A percentile compares a stretch with the other conserved stretches of the same genome.
Conservation (phyloP, 2,797 vertebrate species). For the Pyrocephalus nanus region DNA sequence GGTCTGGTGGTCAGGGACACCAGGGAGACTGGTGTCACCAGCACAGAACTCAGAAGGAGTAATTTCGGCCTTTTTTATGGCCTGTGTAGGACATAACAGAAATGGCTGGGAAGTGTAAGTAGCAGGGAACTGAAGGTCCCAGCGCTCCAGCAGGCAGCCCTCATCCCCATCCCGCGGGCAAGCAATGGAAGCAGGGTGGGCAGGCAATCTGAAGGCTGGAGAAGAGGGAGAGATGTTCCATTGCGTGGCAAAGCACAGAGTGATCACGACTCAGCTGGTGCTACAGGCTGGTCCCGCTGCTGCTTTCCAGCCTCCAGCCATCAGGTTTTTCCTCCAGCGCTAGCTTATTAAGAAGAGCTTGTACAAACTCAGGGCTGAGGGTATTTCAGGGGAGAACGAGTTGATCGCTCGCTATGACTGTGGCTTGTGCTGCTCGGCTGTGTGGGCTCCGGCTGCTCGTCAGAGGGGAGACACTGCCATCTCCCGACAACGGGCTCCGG, state of each 20-base stretch:
- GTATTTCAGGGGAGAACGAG: accelerated
- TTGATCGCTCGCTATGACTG: accelerated
- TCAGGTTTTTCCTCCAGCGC: not conserved
- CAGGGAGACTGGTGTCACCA: not conserved
- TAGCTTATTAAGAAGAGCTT: accelerated
- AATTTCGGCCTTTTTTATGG: not conserved
- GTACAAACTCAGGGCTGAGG: accelerated
- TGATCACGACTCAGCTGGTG: accelerated
- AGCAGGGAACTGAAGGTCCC: not conserved
- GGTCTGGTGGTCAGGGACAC: accelerated
- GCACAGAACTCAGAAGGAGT: not conserved
- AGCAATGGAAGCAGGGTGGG: not conserved
- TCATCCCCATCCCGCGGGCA: accelerated
- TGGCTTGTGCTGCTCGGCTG: not conserved
- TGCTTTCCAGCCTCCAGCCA: not conserved
- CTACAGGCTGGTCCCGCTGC: not conserved
- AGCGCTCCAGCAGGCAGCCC: not conserved
- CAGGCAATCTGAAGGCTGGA: not conserved
- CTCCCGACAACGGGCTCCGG: not conserved
- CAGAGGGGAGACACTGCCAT: not conserved
- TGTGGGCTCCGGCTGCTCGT: accelerated
- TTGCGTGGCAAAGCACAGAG: accelerated
- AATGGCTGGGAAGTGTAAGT: not conserved
- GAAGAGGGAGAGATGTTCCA: accelerated
- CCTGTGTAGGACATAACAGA: not conserved